Evolutionary conservation across 2,888 invertebrate genomes (phyloP).

Genomic region (Drosophila flavopinicola): DNA sequence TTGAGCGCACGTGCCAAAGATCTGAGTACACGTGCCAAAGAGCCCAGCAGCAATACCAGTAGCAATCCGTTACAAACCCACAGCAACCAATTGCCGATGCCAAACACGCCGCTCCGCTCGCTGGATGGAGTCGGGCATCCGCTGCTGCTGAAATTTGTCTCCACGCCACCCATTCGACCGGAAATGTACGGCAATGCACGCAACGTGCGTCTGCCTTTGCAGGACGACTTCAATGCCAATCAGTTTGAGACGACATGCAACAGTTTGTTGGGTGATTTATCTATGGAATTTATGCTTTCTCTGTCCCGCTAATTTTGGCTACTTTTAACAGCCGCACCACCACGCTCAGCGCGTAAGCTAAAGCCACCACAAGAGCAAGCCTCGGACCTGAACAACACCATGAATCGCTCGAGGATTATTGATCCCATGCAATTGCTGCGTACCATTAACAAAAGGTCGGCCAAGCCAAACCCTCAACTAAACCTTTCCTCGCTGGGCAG

Average conservation of each 20-base stretch:
- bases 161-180: constrained; percentile 82
- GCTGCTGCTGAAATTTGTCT: constrained; percentile 74
- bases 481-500: constrained; percentile 67
- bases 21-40: constrained; percentile 50
- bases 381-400: constrained; percentile 61
- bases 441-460: constrained; percentile 72
- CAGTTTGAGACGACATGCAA: constrained; percentile 52
- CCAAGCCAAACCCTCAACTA: constrained; percentile 18
- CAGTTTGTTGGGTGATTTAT: constrained; percentile 51
- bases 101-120: constrained; percentile 27
- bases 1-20: constrained; percentile 47
- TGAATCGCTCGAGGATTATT: constrained; percentile 77
- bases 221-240: constrained; percentile 72
- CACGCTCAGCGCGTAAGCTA: constrained; percentile 62
- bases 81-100: constrained; percentile 1
- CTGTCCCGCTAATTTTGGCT: not conserved
- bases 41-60: constrained; percentile 21
- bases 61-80: constrained; percentile 7
- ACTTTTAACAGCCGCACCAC: constrained; percentile 52
- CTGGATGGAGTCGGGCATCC: constrained; percentile 27
- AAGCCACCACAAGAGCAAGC: constrained; percentile 12
- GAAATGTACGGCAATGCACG: constrained; percentile 50
- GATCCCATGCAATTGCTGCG: constrained; percentile 80
- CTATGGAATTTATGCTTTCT: too few species aligned
- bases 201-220: constrained; percentile 71